Evolutionary conservation across 1,140 invertebrate species (phyloP).

Genomic region (Diabrotica undecimpunctata): DNA sequence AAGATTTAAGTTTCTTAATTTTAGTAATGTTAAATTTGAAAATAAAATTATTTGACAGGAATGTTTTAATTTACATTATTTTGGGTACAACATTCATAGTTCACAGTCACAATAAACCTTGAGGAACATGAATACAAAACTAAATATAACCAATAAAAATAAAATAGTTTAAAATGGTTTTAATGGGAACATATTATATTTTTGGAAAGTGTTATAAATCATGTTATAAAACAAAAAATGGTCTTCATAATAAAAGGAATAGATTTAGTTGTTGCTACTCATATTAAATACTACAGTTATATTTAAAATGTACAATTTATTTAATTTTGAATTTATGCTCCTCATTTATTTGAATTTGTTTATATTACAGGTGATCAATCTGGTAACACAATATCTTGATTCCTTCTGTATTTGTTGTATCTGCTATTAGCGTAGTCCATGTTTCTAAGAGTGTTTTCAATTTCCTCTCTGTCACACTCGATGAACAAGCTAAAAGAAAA

Average conservation of each 20-base stretch:
- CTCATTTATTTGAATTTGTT: not conserved
- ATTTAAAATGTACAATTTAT: too few relatives aligned
- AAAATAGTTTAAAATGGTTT: too few relatives aligned
- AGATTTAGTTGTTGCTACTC: too few relatives aligned
- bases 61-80: slow-evolving; percentile 9
- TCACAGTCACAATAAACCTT: slow-evolving; percentile 9
- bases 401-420: slow-evolving; percentile 6
- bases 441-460: slow-evolving; percentile 6
- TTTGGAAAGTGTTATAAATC: too few relatives aligned
- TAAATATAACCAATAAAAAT: too few relatives aligned
- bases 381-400: slow-evolving; percentile 16
- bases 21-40: not conserved
- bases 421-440: slow-evolving; percentile 9
- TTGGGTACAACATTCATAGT: slow-evolving; percentile 20
- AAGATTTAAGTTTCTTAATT: not conserved
- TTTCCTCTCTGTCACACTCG: slow-evolving; percentile 6
- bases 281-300: too few relatives aligned
- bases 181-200: too few relatives aligned
- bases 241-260: too few relatives aligned
- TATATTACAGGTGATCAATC: slow-evolving; percentile 10
- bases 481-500: slow-evolving; percentile 19
- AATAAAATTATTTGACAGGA: not conserved
- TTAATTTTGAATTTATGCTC: not conserved
- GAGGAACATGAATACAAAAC: not conserved
- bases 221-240: too few relatives aligned